These are phyloP conservation scores for Calonectris borealis DNA, from an alignment of 2,113 vertebrate genomes.

Conservation along the genomic window DNA sequence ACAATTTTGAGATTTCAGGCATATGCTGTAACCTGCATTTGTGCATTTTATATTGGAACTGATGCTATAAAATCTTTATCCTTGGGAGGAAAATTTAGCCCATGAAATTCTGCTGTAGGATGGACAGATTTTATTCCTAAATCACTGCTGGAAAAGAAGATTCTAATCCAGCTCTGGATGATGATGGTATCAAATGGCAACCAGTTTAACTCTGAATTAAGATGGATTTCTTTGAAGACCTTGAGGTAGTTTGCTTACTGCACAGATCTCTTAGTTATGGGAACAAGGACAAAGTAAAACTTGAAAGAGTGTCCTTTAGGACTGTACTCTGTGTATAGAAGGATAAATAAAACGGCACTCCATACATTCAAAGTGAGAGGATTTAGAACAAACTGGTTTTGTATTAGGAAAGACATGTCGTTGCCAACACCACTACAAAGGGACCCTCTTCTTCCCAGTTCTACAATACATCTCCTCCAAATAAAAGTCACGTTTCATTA, in stretches of 20 bases:
- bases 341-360: background rate
- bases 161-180: background rate
- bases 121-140: background rate
- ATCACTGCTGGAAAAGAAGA: background rate
- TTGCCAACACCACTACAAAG: background rate
- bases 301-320: background rate
- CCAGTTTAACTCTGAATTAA: background rate
- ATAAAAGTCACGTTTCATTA: background rate
- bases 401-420: background rate
- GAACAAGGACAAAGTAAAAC: background rate
- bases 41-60: background rate
- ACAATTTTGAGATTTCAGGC: background rate
- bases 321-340: background rate
- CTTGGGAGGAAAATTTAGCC: background rate
- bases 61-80: background rate
- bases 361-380: background rate
- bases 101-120: background rate
- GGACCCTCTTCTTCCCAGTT: background rate
- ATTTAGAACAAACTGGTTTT: background rate
- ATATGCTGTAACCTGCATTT: conserved; percentile 7
- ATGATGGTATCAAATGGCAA: background rate
- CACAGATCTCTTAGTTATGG: background rate
- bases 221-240: background rate
- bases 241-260: background rate
- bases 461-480: background rate